Evolutionary conservation across 2,113 vertebrate species (phyloP).

Genomic region (Herpetotheres cachinnans): DNA sequence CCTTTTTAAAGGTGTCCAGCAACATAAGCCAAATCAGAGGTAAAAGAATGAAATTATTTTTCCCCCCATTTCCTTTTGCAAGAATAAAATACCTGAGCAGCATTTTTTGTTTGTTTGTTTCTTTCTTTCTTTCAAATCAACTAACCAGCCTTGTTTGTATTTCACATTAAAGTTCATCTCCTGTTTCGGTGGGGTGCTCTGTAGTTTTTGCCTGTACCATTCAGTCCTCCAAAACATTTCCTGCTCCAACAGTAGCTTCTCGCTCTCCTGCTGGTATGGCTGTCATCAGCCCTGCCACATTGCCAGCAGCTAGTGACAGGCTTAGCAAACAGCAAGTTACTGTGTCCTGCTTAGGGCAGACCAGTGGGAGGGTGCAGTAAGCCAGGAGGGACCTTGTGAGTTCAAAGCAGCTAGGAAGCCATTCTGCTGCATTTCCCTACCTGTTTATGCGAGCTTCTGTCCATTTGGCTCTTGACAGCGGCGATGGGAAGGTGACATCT

Average conservation of each 20-base stretch:
- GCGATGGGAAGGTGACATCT: accelerated
- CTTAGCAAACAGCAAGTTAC: background rate
- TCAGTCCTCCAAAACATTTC: background rate
- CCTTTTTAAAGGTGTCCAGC: constrained; percentile 22
- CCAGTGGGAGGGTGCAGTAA: background rate
- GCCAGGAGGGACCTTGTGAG: background rate
- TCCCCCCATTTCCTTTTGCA: background rate
- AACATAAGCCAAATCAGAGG: background rate
- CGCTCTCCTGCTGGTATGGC: background rate
- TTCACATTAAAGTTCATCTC: background rate
- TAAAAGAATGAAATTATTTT: background rate
- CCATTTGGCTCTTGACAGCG: accelerated
- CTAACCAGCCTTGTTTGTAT: background rate
- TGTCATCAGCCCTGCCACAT: background rate
- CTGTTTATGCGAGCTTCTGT: accelerated
- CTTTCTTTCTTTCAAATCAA: background rate
- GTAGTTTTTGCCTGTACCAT: background rate
- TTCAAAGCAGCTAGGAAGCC: background rate
- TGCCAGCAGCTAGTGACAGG: background rate
- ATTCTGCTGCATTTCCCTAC: background rate
- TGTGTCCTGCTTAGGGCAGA: background rate
- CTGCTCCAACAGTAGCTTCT: background rate
- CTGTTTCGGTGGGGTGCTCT: background rate
- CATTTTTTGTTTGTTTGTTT: background rate
- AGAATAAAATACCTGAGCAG: background rate